phyloP scores from a whole-genome alignment of 2,113 vertebrate species.

The Protomyctophum bolini region DNA sequence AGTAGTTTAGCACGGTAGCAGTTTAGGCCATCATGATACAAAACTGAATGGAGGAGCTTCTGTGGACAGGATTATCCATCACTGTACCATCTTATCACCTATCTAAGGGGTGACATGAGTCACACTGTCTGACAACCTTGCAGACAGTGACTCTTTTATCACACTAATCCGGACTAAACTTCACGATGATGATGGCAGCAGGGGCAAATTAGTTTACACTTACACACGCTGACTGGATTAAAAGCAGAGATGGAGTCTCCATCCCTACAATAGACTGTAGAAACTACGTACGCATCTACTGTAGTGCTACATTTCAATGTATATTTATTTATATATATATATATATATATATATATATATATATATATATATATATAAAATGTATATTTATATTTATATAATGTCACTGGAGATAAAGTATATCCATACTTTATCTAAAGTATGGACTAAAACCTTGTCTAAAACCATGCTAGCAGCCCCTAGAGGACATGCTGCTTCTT shows the following conservation, averaged over 20 bases:
- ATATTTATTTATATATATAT: too few species aligned
- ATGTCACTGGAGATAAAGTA: conserved; percentile 29
- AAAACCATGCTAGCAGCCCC: too few species aligned
- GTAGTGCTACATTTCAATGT: conserved; percentile 37
- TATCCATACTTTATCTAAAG: too few species aligned
- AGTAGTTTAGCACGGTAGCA: neutral
- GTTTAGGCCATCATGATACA: neutral
- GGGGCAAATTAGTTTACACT: conserved; percentile 73
- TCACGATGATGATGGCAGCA: conserved; percentile 49
- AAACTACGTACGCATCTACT: conserved; percentile 29
- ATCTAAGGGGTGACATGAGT: conserved; percentile 29
- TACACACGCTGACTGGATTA: conserved; percentile 72
- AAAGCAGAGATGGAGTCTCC: conserved; percentile 38
- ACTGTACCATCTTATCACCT: conserved; percentile 51
- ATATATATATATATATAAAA: too few species aligned
- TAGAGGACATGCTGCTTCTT: too few species aligned
- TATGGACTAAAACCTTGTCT: too few species aligned
- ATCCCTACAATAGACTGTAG: conserved; percentile 28
- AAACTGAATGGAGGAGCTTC: neutral
- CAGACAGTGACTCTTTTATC: conserved; percentile 60
- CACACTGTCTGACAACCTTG: conserved; percentile 8
- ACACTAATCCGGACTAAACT: conserved; percentile 64
- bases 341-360: too few species aligned
- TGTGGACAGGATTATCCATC: conserved; percentile 59
- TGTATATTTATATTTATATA: too few species aligned